Percentiles rank a stretch among this genome's conserved stretches.
phyloP scores from a whole-genome alignment of 2,888 invertebrate genomes.

The Cartodere bifasciata region DNA sequence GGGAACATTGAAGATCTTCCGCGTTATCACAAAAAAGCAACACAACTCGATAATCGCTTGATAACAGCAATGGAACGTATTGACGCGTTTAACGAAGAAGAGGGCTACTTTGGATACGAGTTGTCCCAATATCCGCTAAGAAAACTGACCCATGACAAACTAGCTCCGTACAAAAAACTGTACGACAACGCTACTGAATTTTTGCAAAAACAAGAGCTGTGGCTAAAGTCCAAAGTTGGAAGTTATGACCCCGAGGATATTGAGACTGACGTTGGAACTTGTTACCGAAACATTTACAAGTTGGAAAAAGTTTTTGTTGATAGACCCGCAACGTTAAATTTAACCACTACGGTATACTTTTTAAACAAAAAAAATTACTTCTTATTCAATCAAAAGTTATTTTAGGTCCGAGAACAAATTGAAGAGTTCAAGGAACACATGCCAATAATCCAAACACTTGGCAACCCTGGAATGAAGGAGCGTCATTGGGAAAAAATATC shows the following conservation, averaged over 20 bases:
- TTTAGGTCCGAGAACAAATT: constrained; percentile 48
- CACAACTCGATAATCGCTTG: constrained; percentile 62
- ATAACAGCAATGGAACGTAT: constrained; percentile 64
- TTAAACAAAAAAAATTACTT: constrained; percentile 14
- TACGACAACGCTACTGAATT: constrained; percentile 86
- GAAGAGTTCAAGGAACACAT: constrained; percentile 79
- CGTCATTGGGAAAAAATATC: constrained; percentile 93
- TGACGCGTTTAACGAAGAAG: constrained; percentile 85
- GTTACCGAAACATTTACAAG: constrained; percentile 68
- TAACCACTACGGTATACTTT: constrained; percentile 56
- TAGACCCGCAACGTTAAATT: constrained; percentile 55
- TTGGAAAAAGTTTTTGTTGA: constrained; percentile 78
- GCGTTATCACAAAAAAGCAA: constrained; percentile 71
- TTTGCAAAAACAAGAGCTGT: constrained; percentile 63
- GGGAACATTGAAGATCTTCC: constrained; percentile 74
- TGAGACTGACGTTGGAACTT: constrained; percentile 59
- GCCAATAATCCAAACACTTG: constrained; percentile 85
- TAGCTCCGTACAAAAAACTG: constrained; percentile 74
- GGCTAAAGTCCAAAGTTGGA: constrained; percentile 78
- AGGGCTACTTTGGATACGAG: constrained; percentile 77
- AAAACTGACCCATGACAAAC: constrained; percentile 62
- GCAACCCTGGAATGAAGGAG: constrained; percentile 86
- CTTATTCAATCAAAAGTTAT: no score
- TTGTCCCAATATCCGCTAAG: constrained; percentile 78
- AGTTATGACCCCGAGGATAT: constrained; percentile 80